Evolutionary conservation across 2,113 vertebrate genomes (phyloP), one percentile per base, ranked within the genome.

Genomic region (Pterocles orientalis): DNA sequence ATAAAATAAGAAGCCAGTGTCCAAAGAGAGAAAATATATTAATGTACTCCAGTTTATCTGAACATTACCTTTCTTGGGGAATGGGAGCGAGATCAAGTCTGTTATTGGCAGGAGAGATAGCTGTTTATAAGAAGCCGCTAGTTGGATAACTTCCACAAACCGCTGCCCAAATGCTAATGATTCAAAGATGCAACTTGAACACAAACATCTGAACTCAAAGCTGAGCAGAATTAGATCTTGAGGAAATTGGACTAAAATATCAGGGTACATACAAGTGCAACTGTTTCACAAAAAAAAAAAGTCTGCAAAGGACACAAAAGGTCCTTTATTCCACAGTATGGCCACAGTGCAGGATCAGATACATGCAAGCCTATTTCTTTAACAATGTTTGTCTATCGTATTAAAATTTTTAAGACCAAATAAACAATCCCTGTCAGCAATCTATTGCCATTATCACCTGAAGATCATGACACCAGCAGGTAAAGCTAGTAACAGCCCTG

Each of bases 21-120:
- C 83, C 80, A 88, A 66, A 64, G 73, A 91, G 50, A 91, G 60
- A 51, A 93, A 88, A 58, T 16, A 29, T 25, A n/a, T 54, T 81
- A 45, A 77, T 10, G 34, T 18, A 43, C 51, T 95, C 21, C 16
- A 0, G 28, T 94, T 92, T 77, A 95, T 92, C 91, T 86, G 76
- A 96, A 84, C 91, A 94, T 89, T 94, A 95, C 91, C 91, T 94
- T 97, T 94, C 95, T 92, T 92, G 91, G 91, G 88, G 94, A 96
- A 94, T 5, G 56, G 94, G 73, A 93, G 62, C 58, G 77, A 62
- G 20, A 77, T 82, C 86, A 81, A 94, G 88, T 24, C 76, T 88
- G 80, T 34, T 45, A 78, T 21, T 92, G 92, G 91, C 94, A 95
- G 64, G 12, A 96, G 72, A 45, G 18, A 80, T 3, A 68, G 65